Conservation (phyloP, 1,140 invertebrate species). For the Notospermus geniculatus region DNA sequence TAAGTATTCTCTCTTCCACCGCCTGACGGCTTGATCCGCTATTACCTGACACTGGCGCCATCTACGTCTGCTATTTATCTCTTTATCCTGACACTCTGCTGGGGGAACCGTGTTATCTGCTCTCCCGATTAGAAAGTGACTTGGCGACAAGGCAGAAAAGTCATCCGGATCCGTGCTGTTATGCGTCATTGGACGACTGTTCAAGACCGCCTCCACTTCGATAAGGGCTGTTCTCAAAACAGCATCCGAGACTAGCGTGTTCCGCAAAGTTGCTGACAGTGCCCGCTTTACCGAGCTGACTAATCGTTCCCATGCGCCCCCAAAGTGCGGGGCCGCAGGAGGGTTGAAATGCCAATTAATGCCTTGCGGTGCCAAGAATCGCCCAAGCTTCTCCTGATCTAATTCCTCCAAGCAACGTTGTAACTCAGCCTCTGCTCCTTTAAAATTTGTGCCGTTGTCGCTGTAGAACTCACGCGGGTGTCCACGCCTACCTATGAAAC, state of each 20-base stretch:
- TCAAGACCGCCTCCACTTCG: slow-evolving; percentile 27
- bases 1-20: slow-evolving; percentile 15
- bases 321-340: slow-evolving; percentile 16
- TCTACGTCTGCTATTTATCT: neutral
- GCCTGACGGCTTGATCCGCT: slow-evolving; percentile 9
- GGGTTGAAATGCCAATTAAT: slow-evolving; percentile 12
- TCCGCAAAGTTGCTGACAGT: neutral
- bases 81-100: neutral
- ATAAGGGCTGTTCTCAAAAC: slow-evolving; percentile 21
- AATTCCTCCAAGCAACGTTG: neutral
- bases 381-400: no score
- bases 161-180: slow-evolving; percentile 35
- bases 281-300: slow-evolving; percentile 11
- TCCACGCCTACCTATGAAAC: slow-evolving; percentile 12
- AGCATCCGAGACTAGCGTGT: neutral
- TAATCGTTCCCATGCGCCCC: slow-evolving; percentile 10
- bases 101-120: slow-evolving; percentile 7
- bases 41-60: slow-evolving; percentile 11
- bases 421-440: slow-evolving; percentile 10
- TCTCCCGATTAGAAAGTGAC: slow-evolving; percentile 31
- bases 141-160: slow-evolving; percentile 28
- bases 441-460: slow-evolving; percentile 23
- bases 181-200: slow-evolving; percentile 29
- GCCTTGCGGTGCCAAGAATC: neutral
- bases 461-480: slow-evolving; percentile 4